Evolutionary conservation across 1,140 invertebrate species (phyloP), one percentile per base, ranked within the genome.

Genomic region (Dolichoris vasculosae): DNA sequence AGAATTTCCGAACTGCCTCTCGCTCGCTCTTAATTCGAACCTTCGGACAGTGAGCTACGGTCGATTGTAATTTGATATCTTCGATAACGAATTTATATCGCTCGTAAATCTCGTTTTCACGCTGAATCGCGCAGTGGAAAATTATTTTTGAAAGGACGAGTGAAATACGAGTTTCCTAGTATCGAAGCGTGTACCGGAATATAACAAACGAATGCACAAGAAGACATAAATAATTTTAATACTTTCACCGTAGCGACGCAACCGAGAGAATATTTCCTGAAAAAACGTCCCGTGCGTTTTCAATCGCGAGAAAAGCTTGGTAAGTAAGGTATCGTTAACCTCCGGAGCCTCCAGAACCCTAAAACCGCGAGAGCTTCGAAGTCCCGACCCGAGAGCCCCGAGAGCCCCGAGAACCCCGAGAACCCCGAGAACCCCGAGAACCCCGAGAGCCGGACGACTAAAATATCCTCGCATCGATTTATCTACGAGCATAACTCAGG

Each of bases 401-500:
- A n/a, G n/a, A n/a, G n/a, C n/a, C n/a, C n/a, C n/a, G n/a, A n/a
- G n/a, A 59, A 59, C 55, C 20, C 26, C 9, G 2, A 3, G 23
- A 13, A 4, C 20, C 20, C 55, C 26, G 23, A 4, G 23, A 26
- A 26, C 55, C 55, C 55, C 26, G 26, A 59, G n/a, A 59, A 59
- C 55, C 9, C 23, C 23, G 26, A 59, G 23, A 26, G 55, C 55
- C 4, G 26, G 23, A 26, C 4, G 55, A 26, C 55, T 59, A 59
- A 59, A 26, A 59, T 59, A 59, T 59, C 55, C 55, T 3, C 9
- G 55, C 55, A 59, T 26, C 55, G 55, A 59, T 59, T 59, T 69
- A 69, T 69, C 30, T 69, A 69, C 64, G 64, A 32, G 64, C 64
- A 69, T 69, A 69, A 69, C 64, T 69, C 64, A 69, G 35, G 64